Base-by-base conservation (phyloP, 2,113 vertebrate genomes). In the Erinaceus europaeus region DNA sequence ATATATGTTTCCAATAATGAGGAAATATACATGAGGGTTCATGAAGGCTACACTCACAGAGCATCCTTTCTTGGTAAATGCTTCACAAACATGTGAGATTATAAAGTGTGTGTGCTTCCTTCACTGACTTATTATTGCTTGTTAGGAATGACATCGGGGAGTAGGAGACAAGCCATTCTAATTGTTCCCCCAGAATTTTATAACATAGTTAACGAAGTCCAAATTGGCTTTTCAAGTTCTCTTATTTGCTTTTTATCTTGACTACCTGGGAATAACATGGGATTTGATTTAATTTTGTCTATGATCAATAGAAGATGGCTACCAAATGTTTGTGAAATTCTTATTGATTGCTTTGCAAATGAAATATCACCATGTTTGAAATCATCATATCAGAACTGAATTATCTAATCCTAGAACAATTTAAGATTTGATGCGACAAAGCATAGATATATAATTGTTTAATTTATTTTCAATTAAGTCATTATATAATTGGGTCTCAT, bases 381-480 rank as follows among this genome's bases (percentile, higher is more conserved):
- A 64, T 75, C 29, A 90, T 86, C 90, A 59, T 61, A 78, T 77
- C 71, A 84, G 52, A 79, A 84, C 32, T 89, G 57, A 84, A 72
- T 71, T 93, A 82, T 84, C 91, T 87, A n/a, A 92, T 93, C 67
- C 25, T 32, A 23, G 42, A 74, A 5, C 81, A 94, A 95, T 91
- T 93, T 85, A 88, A 93, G 91, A 87, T 91, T 76, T 80, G 46
- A 93, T 95, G 93, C n/a, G n/a, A n/a, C n/a, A n/a, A n/a, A n/a
- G n/a, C n/a, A n/a, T 91, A 8, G 69, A 90, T 81, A 91, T 77
- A 88, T 46, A 71, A 57, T 85, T 94, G 68, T 92, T 94, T 91
- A 95, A 96, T 95, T 95, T 95, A 88, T 48, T 90, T 94, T 94
- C 83, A 94, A 79, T 96, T 94, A 93, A 86, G 64, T 32, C 84